These are phyloP conservation scores for Pangasius sanitwongsei DNA, from an alignment of 2,797 vertebrate genomes.

Conservation along the genomic window DNA sequence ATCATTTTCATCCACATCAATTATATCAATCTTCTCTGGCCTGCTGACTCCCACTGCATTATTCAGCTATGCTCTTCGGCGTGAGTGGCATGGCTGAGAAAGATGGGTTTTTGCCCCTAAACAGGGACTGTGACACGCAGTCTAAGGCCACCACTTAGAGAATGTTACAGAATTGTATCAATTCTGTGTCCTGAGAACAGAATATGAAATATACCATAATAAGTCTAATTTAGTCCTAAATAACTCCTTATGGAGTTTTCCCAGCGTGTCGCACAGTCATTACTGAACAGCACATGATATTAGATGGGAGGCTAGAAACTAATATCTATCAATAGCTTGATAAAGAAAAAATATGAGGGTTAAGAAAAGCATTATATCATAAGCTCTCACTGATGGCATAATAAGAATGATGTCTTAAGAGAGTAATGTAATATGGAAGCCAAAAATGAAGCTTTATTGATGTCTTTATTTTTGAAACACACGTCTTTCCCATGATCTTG, in stretches of 20 bases:
- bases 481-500: background rate
- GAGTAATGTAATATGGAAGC: background rate
- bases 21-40: conserved; percentile 56
- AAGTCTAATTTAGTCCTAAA: conserved; percentile 7
- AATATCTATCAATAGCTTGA: conserved; percentile 2
- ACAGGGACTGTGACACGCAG: conserved; percentile 3
- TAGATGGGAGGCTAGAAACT: background rate
- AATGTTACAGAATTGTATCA: conserved; percentile 5
- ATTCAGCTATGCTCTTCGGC: conserved; percentile 53
- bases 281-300: background rate
- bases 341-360: background rate
- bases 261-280: background rate
- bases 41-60: conserved; percentile 53
- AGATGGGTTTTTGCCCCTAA: conserved; percentile 33
- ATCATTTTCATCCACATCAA: conserved; percentile 61
- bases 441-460: background rate
- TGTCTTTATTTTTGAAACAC: background rate
- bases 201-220: background rate
- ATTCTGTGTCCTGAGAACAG: background rate
- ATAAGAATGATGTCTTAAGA: background rate
- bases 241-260: background rate
- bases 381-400: background rate
- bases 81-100: conserved; percentile 44
- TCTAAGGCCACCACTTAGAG: conserved; percentile 22
- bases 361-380: background rate